These are phyloP conservation scores for Tyto alba DNA, from an alignment of 2,113 vertebrate species.

Conservation along the genomic window DNA sequence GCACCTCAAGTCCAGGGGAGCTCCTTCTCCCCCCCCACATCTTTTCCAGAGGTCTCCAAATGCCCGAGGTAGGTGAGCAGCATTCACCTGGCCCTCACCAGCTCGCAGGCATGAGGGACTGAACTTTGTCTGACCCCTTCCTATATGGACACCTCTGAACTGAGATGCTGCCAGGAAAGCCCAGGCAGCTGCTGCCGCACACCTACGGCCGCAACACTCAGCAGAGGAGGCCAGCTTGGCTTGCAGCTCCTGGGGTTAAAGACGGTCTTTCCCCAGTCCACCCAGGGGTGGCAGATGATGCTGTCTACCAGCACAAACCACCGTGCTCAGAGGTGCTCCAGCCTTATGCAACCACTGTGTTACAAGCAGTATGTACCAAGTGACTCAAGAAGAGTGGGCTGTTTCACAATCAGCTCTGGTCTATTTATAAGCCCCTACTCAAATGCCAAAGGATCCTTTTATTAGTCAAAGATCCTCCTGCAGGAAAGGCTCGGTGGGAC, in stretches of 20 bases:
- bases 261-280: background rate
- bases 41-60: background rate
- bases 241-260: background rate
- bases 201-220: fast-evolving
- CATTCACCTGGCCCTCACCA: background rate
- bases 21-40: background rate
- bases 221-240: background rate
- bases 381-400: constrained; percentile 1
- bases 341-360: background rate
- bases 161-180: background rate
- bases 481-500: background rate
- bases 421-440: constrained; percentile 23
- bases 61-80: background rate
- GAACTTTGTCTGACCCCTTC: background rate
- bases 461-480: background rate
- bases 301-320: background rate
- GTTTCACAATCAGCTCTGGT: background rate
- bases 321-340: background rate
- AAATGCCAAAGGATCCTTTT: background rate
- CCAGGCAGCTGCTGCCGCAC: background rate
- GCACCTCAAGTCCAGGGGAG: background rate
- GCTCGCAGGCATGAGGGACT: background rate
- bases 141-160: background rate
- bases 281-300: background rate
- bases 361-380: background rate